Percentiles rank a stretch among this genome's conserved stretches.
phyloP scores from a whole-genome alignment of 1,140 invertebrate genomes.

The Caerostris darwini region DNA sequence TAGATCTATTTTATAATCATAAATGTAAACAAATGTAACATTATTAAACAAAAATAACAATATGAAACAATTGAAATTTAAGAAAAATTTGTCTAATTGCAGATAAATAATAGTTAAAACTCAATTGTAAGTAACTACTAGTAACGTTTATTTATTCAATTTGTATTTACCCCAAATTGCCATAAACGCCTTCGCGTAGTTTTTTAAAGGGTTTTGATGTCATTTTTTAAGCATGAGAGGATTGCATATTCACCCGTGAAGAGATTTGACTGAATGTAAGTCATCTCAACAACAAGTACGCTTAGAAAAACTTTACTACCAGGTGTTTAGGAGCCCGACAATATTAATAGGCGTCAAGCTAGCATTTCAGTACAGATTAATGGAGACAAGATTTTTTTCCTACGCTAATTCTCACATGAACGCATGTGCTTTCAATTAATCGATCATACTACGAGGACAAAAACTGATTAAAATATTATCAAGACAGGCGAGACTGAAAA shows the following conservation, averaged over 20 bases:
- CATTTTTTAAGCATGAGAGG: background rate
- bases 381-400: background rate
- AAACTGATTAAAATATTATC: background rate
- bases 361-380: background rate
- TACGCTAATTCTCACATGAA: background rate
- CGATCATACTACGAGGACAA: background rate
- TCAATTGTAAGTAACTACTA: too few relatives aligned
- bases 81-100: too few relatives aligned
- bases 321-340: background rate
- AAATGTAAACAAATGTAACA: too few relatives aligned
- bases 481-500: background rate
- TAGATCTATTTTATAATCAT: too few relatives aligned
- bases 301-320: background rate
- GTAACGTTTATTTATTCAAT: too few relatives aligned
- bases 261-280: background rate
- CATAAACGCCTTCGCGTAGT: too few relatives aligned
- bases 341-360: slow-evolving; percentile 13
- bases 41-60: too few relatives aligned
- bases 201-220: too few relatives aligned
- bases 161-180: too few relatives aligned
- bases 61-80: too few relatives aligned
- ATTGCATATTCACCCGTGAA: background rate
- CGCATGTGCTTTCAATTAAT: slow-evolving; percentile 28
- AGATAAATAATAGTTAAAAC: too few relatives aligned
- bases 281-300: background rate